Conservation (phyloP, 2,113 vertebrate species). For the Pardalotus punctatus region DNA sequence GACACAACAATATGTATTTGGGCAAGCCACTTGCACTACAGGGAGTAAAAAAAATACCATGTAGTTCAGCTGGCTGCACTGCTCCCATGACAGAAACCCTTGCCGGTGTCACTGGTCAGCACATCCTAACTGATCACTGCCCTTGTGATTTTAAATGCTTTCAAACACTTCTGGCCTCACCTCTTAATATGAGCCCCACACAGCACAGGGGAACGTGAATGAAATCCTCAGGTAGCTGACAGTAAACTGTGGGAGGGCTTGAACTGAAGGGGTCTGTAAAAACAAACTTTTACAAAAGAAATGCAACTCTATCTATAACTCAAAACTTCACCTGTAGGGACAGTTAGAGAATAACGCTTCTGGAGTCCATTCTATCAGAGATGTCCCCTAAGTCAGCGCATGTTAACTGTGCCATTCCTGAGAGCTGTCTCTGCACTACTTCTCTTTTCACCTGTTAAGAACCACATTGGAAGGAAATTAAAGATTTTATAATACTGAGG, state of each 20-base stretch:
- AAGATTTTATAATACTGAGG: not conserved
- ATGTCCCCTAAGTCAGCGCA: not conserved
- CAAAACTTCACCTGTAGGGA: not conserved
- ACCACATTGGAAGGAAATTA: not conserved
- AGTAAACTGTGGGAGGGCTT: not conserved
- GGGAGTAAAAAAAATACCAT: not conserved
- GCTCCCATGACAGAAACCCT: not conserved
- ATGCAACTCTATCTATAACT: not conserved
- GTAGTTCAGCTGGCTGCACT: not conserved
- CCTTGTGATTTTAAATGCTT: not conserved
- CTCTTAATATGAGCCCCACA: not conserved
- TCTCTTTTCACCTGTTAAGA: not conserved
- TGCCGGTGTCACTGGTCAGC: not conserved
- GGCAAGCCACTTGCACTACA: not conserved
- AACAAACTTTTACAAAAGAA: not conserved
- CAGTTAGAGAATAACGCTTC: not conserved
- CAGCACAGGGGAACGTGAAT: no score
- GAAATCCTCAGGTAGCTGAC: not conserved
- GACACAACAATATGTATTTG: not conserved
- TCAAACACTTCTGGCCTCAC: not conserved
- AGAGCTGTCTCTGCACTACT: not conserved
- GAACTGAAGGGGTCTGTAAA: not conserved
- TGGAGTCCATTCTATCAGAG: not conserved
- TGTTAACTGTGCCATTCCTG: accelerated
- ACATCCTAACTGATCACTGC: not conserved